phyloP scores from a whole-genome alignment of 2,888 invertebrate genomes.

The Creontiades dilutus region DNA sequence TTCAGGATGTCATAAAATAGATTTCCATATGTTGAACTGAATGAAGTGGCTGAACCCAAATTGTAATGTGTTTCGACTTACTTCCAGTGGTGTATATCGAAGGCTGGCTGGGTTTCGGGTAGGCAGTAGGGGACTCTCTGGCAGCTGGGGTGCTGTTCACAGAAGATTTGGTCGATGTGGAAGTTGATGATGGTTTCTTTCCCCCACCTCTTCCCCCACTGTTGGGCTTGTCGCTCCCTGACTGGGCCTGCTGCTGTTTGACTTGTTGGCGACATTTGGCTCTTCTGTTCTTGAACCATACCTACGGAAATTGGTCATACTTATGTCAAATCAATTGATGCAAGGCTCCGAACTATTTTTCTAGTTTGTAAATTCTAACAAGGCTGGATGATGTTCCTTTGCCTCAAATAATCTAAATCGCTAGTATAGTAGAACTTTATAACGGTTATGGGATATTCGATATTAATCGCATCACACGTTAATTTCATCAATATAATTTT shows the following conservation, averaged over 20 bases:
- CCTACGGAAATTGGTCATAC: slow-evolving; percentile 79
- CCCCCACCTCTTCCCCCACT: slow-evolving; percentile 77
- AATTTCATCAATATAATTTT: no score
- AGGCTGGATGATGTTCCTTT: no score
- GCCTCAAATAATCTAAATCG: no score
- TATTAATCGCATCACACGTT: no score
- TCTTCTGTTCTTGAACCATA: slow-evolving; percentile 87
- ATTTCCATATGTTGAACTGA: no score
- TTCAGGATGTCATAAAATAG: no score
- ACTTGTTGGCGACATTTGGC: slow-evolving; percentile 86
- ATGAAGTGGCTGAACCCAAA: no score
- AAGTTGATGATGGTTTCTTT: slow-evolving; percentile 75
- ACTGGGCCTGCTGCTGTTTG: slow-evolving; percentile 80
- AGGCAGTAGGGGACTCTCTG: slow-evolving; percentile 70
- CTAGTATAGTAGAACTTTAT: no score
- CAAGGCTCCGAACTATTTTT: neutral
- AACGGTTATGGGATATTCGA: no score
- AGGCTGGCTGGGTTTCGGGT: slow-evolving; percentile 72
- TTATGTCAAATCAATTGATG: neutral
- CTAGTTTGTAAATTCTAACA: no score
- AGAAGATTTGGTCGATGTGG: slow-evolving; percentile 78
- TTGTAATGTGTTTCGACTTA: neutral
- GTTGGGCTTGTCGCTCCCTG: slow-evolving; percentile 75
- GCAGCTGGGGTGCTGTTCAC: slow-evolving; percentile 78
- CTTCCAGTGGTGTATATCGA: slow-evolving; percentile 57